Evolutionary conservation across 2,113 vertebrate species (phyloP).

Genomic region (Okapia johnstoni): DNA sequence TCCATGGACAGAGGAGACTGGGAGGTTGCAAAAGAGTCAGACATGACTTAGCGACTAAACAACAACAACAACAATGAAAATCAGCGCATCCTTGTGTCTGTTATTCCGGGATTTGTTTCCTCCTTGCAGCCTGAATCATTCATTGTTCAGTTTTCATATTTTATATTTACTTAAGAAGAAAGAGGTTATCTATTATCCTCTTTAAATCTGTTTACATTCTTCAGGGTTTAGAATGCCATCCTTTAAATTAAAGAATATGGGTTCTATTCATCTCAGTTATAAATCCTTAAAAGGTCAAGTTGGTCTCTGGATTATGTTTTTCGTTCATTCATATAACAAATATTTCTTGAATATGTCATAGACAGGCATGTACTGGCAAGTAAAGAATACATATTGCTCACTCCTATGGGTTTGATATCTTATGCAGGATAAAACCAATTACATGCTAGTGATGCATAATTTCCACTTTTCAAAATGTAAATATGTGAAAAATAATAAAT

Average conservation of each 20-base stretch:
- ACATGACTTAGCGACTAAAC: background rate
- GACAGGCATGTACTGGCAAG: background rate
- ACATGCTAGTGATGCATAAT: background rate
- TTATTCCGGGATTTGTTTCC: background rate
- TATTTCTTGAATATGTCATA: background rate
- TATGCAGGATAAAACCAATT: background rate
- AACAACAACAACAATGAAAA: background rate
- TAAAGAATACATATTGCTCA: background rate
- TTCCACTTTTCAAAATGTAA: background rate
- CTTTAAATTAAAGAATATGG: slow-evolving; percentile 5
- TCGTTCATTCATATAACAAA: background rate
- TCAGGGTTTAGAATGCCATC: background rate
- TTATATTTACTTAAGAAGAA: slow-evolving; percentile 7
- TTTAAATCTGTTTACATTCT: background rate
- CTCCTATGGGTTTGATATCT: background rate
- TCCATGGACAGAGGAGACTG: background rate
- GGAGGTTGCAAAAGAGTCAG: background rate
- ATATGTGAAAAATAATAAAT: background rate
- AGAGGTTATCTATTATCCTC: background rate
- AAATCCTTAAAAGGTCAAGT: background rate
- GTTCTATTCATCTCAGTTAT: background rate
- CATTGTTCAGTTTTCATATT: slow-evolving; percentile 2
- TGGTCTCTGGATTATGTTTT: background rate
- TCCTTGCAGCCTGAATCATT: background rate
- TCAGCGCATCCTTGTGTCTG: background rate